These are phyloP conservation scores for Siderastrea siderea DNA, from an alignment of 92 coral and sea anemone genomes.

Conservation along the genomic window DNA sequence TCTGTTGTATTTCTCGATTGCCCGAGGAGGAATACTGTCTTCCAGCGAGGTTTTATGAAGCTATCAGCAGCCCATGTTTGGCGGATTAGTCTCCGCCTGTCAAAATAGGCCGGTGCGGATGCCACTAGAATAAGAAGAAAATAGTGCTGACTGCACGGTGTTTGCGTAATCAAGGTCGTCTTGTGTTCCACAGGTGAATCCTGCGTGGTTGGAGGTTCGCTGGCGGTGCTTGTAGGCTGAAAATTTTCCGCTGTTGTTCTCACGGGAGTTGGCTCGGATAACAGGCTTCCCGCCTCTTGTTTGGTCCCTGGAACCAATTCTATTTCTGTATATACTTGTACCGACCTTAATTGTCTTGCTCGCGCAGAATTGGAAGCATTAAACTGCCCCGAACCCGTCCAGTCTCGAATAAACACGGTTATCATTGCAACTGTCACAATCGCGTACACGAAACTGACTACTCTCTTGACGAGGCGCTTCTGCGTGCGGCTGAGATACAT, in stretches of 20 bases:
- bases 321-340: constrained; percentile 18
- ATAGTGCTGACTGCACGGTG: constrained; percentile 9
- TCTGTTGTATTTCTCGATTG: constrained; percentile 13
- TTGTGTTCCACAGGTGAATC: constrained; percentile 1
- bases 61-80: constrained; percentile 42
- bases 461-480: constrained; percentile 12
- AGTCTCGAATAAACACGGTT: constrained; percentile 25
- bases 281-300: neutral
- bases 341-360: constrained; percentile 33
- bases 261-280: neutral
- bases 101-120: constrained; percentile 29
- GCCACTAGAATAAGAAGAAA: constrained; percentile 43
- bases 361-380: constrained; percentile 2
- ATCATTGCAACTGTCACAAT: constrained; percentile 19
- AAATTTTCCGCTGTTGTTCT: neutral
- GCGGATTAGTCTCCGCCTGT: constrained; percentile 18
- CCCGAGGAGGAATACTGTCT: constrained; percentile 37
- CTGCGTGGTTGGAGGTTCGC: neutral
- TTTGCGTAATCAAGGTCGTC: constrained; percentile 13
- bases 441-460: constrained; percentile 7
- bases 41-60: constrained; percentile 35
- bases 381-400: constrained; percentile 19
- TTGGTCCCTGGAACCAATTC: neutral
- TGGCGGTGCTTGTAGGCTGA: neutral
- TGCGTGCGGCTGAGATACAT: constrained; percentile 4